Base-by-base conservation (phyloP, 2,888 invertebrate species). In the Gandaritis pyraliata region DNA sequence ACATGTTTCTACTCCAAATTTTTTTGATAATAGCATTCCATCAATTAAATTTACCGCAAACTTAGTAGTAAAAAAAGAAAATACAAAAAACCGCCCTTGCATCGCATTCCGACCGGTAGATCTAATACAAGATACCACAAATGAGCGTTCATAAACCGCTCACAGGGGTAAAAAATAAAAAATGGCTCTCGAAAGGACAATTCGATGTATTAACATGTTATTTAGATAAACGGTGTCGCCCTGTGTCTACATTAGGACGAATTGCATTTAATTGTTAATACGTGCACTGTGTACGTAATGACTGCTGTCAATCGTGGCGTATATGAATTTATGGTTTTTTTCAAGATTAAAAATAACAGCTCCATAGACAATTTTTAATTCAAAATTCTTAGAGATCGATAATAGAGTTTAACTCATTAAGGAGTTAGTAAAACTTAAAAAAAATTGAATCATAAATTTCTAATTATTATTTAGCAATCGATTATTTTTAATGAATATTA, bases 201-300 rank as follows among this genome's bases (percentile, higher is more conserved):
- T 60, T 59, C 65, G 64, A 68, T 72, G 72, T 84, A 82, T 85
- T 83, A 84, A 80, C 85, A 83, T 86, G 86, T 83, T 86, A 86
- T 88, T 88, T 81, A 81, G 81, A 84, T 87, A 87, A 87, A 82
- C 75, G 80, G 78, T 81, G 83, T 82, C 81, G 82, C 82, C 70
- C 66, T 74, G 72, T 66, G 72, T 58, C 56, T 60, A 66, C 55
- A 56, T 66, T 64, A 61, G 64, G 65, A 62, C 50, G 58, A 65
- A 64, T 65, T 58, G 62, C 60, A 63, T 59, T 61, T 68, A 70
- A 68, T 70, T 68, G 68, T 57, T 61, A 63, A 66, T 64, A 64
- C 70, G 70, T 70, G 68, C 66, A 59, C 61, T 64, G 61, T 68
- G 53, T 51, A 54, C 60, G 65, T 66, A 66, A 69, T 70, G 59